Conservation (phyloP, 2,113 vertebrate genomes). For the Hylia prasina region DNA sequence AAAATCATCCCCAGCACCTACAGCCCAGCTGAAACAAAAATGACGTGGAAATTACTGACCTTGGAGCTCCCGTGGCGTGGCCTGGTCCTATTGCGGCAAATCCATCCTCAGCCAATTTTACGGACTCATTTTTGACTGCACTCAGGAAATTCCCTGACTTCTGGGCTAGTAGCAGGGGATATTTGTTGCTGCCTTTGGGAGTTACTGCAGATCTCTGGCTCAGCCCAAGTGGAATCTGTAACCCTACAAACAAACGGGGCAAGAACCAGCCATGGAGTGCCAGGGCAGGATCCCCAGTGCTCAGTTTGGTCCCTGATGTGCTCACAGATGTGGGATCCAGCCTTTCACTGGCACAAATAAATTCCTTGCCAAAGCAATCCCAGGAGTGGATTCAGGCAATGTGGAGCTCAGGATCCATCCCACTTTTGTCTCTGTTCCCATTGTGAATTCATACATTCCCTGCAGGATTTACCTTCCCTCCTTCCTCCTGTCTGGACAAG, state of each 20-base stretch:
- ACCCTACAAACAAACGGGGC: background rate
- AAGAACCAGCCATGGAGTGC: fast-evolving
- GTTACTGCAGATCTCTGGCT: background rate
- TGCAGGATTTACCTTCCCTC: background rate
- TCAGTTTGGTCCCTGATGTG: background rate
- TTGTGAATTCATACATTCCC: background rate
- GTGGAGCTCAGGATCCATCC: background rate
- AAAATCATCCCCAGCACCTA: background rate
- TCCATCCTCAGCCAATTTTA: background rate
- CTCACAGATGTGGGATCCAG: background rate
- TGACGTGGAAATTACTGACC: background rate
- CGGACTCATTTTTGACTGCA: background rate
- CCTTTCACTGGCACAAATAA: background rate
- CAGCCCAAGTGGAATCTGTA: background rate
- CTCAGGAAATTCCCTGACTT: background rate
- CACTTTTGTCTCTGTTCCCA: background rate
- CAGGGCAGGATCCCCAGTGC: background rate
- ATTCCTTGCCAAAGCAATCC: background rate
- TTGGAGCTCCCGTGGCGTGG: background rate
- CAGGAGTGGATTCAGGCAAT: background rate
- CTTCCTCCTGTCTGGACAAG: background rate
- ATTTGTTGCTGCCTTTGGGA: background rate
- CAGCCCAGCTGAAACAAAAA: background rate
- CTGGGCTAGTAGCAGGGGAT: background rate
- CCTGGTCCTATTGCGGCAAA: background rate